Evolutionary conservation across 2,113 vertebrate species (phyloP), one percentile per base, ranked within the genome.

Genomic region (Pseudopodoces humilis): DNA sequence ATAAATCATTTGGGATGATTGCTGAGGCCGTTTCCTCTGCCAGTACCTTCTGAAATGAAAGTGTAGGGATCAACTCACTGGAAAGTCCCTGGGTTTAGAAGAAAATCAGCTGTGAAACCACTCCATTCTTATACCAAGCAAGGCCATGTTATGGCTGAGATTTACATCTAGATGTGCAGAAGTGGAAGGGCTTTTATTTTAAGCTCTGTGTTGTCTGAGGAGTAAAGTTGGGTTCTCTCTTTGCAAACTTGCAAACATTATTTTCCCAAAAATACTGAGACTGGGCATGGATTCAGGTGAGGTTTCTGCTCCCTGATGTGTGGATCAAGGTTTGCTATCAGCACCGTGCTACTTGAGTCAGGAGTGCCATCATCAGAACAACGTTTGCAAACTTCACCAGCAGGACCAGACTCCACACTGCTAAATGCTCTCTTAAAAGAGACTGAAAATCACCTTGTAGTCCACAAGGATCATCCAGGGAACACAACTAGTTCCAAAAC

Each of bases 11-110:
- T 56, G 50, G 33, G 33, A 15, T 55, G 33, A 30, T 4, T 64
- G 14, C 35, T 92, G 41, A 80, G 46, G 70, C 47, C 0, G 0
- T 50, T 82, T n/a, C 18, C 58, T 41, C 43, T 17, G 18, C 0
- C 24, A 33, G n/a, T 8, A 4, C 33, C 27, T 67, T 86, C 49
- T 59, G 27, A 30, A 62, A 80, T 60, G 15, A 23, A 55, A 25
- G 47, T 25, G 28, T 10, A 27, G 19, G 23, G 37, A 35, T 55
- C 23, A 65, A 9, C 37, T 75, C 37, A 35, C 15, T n/a, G 17
- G 21, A 65, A 85, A 58, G 28, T 8, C 6, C 9, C 18, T 6
- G 6, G 19, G 37, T 64, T 87, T 64, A 71, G 14, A 60, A 22
- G 37, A 79, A 76, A 85, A 74, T n/a, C 17, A 28, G 21, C 20